Percentiles rank a stretch among this genome's conserved stretches.
These are phyloP conservation scores for Macrotis lagotis DNA, from an alignment of 2,113 vertebrate species.

Conservation along the genomic window DNA sequence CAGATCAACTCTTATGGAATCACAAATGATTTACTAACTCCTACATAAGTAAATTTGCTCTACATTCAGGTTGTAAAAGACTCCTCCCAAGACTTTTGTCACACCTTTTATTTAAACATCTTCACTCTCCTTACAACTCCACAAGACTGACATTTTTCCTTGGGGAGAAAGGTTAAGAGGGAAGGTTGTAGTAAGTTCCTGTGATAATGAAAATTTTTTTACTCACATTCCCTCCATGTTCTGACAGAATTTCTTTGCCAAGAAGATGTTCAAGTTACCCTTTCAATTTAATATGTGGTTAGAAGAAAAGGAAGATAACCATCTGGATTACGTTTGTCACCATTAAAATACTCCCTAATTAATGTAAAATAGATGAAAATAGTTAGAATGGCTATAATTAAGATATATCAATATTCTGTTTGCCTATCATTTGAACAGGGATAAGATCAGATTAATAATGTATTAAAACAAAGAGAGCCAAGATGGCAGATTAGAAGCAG, in stretches of 20 bases:
- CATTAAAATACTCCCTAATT: slow-evolving; percentile 50
- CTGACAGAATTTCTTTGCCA: background rate
- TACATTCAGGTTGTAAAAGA: slow-evolving; percentile 48
- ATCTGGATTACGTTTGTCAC: background rate
- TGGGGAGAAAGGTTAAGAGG: slow-evolving; percentile 28
- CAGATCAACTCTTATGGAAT: slow-evolving; percentile 19
- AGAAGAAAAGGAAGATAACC: background rate
- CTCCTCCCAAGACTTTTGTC: background rate
- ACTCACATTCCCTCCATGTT: background rate
- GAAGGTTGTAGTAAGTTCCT: slow-evolving; percentile 24
- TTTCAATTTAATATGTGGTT: background rate
- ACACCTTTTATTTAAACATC: background rate
- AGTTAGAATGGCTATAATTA: slow-evolving; percentile 52
- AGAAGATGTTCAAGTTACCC: background rate
- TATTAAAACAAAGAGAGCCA: slow-evolving; percentile 61
- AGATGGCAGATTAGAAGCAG: background rate
- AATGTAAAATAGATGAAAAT: slow-evolving; percentile 41
- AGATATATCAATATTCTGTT: slow-evolving; percentile 53
- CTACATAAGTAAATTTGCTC: background rate
- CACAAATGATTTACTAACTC: slow-evolving; percentile 50
- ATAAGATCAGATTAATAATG: slow-evolving; percentile 76
- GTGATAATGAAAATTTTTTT: slow-evolving; percentile 41
- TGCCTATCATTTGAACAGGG: slow-evolving; percentile 63
- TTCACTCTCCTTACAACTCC: slow-evolving; percentile 19
- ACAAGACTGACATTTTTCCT: background rate